Evolutionary conservation across 2,797 vertebrate genomes (phyloP).

Genomic region (Peromyscus melanophrys): DNA sequence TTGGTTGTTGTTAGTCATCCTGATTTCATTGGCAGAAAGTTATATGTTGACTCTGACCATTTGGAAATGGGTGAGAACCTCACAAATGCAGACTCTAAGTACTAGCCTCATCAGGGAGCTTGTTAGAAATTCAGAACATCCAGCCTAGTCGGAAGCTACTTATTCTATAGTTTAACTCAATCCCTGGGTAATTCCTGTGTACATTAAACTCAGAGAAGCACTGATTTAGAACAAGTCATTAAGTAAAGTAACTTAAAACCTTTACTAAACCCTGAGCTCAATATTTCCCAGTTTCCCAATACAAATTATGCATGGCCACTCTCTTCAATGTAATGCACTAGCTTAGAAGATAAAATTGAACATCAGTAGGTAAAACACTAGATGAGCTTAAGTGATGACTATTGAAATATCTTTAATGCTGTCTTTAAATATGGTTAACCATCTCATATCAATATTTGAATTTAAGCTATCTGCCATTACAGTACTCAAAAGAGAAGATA

Average conservation of each 20-base stretch:
- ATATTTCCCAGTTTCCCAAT: neutral
- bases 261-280: conserved; percentile 50
- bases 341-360: conserved; percentile 61
- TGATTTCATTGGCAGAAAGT: neutral
- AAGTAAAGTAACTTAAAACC: conserved; percentile 66
- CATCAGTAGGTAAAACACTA: neutral
- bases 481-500: neutral
- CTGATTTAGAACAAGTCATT: conserved; percentile 64
- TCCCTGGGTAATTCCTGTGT: conserved; percentile 58
- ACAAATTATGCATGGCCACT: neutral
- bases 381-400: neutral
- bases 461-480: neutral
- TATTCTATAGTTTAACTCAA: conserved; percentile 56
- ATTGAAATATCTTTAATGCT: neutral
- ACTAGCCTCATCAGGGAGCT: neutral
- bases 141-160: neutral
- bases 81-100: neutral
- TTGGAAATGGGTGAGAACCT: conserved; percentile 1
- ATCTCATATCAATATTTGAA: neutral
- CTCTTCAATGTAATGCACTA: neutral
- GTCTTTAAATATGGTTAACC: neutral
- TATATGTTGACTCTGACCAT: neutral
- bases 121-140: conserved; percentile 56
- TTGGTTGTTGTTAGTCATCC: neutral
- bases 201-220: conserved; percentile 45